These are phyloP conservation scores for Atherinomorus stipes DNA, from an alignment of 2,113 vertebrate species.

Conservation along the genomic window DNA sequence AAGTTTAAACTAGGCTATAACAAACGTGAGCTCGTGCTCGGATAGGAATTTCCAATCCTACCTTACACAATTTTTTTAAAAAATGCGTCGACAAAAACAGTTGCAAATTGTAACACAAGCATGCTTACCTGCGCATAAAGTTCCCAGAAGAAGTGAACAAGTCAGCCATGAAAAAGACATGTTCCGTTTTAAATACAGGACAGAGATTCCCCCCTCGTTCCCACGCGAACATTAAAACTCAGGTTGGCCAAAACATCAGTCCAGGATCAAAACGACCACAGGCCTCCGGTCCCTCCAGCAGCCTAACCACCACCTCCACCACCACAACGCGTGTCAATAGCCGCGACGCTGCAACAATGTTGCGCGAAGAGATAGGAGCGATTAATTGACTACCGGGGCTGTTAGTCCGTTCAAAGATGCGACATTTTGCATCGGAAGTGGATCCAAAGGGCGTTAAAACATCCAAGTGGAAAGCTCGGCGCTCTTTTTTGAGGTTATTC, in stretches of 20 bases:
- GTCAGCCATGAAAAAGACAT: constrained; percentile 90
- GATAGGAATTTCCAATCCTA: constrained; percentile 22
- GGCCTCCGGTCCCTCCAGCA: constrained; percentile 73
- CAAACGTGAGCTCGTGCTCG: constrained; percentile 19
- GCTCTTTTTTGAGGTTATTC: constrained; percentile 52
- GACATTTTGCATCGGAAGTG: constrained; percentile 67
- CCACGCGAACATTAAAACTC: constrained; percentile 79
- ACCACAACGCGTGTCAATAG: constrained; percentile 71
- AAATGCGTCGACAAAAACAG: constrained; percentile 22
- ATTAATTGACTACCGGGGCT: constrained; percentile 40
- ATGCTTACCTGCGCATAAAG: constrained; percentile 89
- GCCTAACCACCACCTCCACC: constrained; percentile 36
- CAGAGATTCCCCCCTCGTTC: constrained; percentile 65
- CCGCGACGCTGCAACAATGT: constrained; percentile 79
- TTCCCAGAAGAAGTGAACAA: constrained; percentile 90
- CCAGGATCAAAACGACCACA: constrained; percentile 65
- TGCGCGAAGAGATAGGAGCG: constrained; percentile 49
- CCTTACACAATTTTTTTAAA: neutral
- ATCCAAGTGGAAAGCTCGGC: constrained; percentile 7
- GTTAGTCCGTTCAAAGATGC: constrained; percentile 33
- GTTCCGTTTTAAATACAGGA: constrained; percentile 77
- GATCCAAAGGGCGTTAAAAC: constrained; percentile 62
- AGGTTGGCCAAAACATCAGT: constrained; percentile 68
- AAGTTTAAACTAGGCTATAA: constrained; percentile 48
- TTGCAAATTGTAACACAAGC: constrained; percentile 38